phyloP scores from a whole-genome alignment of 2,888 invertebrate genomes.

The Dioctria rufipes region DNA sequence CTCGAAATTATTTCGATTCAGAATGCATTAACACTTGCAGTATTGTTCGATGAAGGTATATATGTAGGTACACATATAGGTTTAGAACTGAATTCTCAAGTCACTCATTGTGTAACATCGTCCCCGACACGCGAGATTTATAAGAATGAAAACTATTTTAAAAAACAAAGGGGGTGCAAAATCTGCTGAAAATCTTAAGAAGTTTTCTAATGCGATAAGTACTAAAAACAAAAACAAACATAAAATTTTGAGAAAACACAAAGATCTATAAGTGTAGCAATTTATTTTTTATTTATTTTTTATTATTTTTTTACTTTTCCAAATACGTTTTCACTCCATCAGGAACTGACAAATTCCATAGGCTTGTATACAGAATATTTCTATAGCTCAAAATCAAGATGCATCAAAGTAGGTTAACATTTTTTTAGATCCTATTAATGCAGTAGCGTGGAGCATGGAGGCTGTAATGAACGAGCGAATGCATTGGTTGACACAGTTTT shows the following conservation, averaged over 20 bases:
- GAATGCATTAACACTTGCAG: background rate
- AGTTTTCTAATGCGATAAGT: background rate
- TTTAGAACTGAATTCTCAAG: too few relatives aligned
- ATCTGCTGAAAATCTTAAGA: background rate
- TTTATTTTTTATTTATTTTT: background rate
- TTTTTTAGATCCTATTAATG: constrained; percentile 35
- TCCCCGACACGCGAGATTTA: background rate
- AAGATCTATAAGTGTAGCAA: constrained; percentile 11
- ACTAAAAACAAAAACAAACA: background rate
- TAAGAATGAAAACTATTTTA: constrained; percentile 1
- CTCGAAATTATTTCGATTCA: constrained; percentile 12
- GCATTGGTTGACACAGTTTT: constrained; percentile 17
- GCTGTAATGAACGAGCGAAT: too few relatives aligned
- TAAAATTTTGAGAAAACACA: background rate
- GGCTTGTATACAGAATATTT: background rate
- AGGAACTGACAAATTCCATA: background rate
- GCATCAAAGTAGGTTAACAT: constrained; percentile 2
- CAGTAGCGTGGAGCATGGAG: constrained; percentile 7
- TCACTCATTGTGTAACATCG: too few relatives aligned
- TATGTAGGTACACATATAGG: too few relatives aligned
- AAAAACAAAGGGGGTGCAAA: background rate
- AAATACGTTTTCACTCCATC: background rate
- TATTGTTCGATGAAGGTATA: background rate
- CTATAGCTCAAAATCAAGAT: constrained; percentile 11
- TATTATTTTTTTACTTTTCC: too few relatives aligned